Base-by-base conservation (phyloP, 1,140 invertebrate species). In the Macrosteles quadrilineatus region DNA sequence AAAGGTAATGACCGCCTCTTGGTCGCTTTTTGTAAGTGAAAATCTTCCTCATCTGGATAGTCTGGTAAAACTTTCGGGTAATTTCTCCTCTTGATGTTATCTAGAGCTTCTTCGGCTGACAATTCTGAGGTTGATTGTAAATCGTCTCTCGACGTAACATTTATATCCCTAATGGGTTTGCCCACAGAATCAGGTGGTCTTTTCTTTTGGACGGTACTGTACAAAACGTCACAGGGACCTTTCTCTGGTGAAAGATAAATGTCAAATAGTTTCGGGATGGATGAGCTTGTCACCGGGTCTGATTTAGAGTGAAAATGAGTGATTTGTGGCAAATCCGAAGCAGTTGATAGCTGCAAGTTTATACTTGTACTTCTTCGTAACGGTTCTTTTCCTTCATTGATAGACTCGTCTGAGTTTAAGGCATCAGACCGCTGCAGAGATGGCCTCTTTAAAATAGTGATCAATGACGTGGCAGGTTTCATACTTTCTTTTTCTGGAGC, bases 51-150 rank as follows among this genome's bases (percentile, higher is more conserved):
- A 69, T 81, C 82, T 25, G 87, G 87, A 72, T 87, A 84, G 78
- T 91, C 91, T 21, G 91, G 92, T 29, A 94, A 76, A 4, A 93
- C 91, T 84, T 93, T 93, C 0, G 91, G 92, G 77, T 89, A 93
- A 75, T 93, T 93, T 71, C 90, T 82, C 68, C 88, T 83, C 78
- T 90, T 89, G 31, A 93, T 90, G 4, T 87, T 88, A 59, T 85
- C 82, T 43, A 93, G 79, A 1, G 91, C 86, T 75, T 92, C 90
- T 74, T 89, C 89, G 2, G 87, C 84, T 11, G 85, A 87, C 14
- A 88, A 73, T 17, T 80, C 79, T 40, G 82, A 74, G 68, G 78
- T 74, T 12, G 73, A 62, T 0, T 55, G 64, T 0, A 78, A 75
- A 6, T 83, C 78, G 36, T 77, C 76, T 43, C 85, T 79, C 50